Evolutionary conservation across 2,888 invertebrate genomes (phyloP), one percentile per base, ranked within the genome.

Genomic region (Apeira syringaria): DNA sequence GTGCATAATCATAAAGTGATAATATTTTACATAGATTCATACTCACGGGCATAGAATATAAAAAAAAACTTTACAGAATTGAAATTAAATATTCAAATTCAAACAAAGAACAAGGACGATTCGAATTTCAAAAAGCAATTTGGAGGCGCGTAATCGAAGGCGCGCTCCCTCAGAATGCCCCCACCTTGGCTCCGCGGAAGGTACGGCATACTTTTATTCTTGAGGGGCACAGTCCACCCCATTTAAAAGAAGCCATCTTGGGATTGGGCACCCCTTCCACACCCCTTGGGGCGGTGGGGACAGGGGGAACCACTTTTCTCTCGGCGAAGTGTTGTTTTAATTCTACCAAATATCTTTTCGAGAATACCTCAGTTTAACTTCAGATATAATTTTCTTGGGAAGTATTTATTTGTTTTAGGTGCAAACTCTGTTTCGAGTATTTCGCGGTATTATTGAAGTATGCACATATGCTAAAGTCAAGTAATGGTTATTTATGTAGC

Each of bases 241-340:
- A 74, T 81, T 83, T 84, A 85, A 88, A 88, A 88, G 88, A 85
- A 88, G 89, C 88, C 88, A 89, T 89, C 88, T 89, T 89, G 87
- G 84, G 77, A 78, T 76, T 76, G 82, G 59, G 67, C 59, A 56
- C 68, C 63, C 68, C 66, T 60, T 42, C 22, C 30, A 11, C 30
- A 26, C 33, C 35, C 31, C 10, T 2, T 57, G 61, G 63, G 64
- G 56, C 63, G 63, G 59, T 53, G 65, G 59, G 64, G 64, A 53
- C 52, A 54, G 76, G 78, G 80, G 68, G 78, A 74, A 78, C 80
- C 83, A 83, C 83, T 84, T 84, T 84, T 85, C 84, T 81, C 80
- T 80, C 74, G 61, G 74, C 76, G 77, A 80, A 86, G 86, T 88
- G 87, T 87, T 89, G 88, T 88, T 89, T 89, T 89, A 88, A 89